Percentiles rank a stretch among this genome's conserved stretches.
Evolutionary conservation across 1,140 invertebrate genomes (phyloP).

Genomic region (Riptortus pedestris): DNA sequence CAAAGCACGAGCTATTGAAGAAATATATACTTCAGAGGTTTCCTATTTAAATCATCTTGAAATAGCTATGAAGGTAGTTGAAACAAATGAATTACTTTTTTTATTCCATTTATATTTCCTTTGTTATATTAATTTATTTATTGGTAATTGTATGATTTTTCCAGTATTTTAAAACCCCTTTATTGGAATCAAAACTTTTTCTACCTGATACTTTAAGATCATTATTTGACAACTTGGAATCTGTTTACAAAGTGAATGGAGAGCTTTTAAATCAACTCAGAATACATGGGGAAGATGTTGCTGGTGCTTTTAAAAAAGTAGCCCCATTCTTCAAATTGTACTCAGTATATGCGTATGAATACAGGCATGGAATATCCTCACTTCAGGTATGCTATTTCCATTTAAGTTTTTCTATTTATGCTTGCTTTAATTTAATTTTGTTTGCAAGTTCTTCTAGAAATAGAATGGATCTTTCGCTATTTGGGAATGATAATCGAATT

Average conservation of each 20-base stretch:
- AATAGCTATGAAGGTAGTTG: slow-evolving; percentile 48
- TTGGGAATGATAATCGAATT: too few species aligned
- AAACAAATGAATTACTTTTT: too few species aligned
- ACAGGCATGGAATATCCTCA: slow-evolving; percentile 42
- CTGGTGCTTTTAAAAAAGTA: slow-evolving; percentile 54
- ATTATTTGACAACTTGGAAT: slow-evolving; percentile 59
- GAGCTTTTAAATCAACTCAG: slow-evolving; percentile 54
- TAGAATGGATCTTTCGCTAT: too few species aligned
- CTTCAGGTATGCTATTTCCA: slow-evolving; percentile 31
- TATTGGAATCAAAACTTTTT: slow-evolving; percentile 48
- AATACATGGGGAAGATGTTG: slow-evolving; percentile 48
- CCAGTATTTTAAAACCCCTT: slow-evolving; percentile 55
- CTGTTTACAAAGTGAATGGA: slow-evolving; percentile 58
- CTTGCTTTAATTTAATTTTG: too few species aligned
- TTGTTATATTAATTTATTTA: slow-evolving; percentile 25
- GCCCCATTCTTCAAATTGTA: slow-evolving; percentile 70
- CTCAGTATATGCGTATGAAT: slow-evolving; percentile 65
- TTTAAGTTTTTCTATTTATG: background rate
- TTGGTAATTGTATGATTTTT: slow-evolving; percentile 28
- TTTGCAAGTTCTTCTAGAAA: too few species aligned
- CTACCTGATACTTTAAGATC: slow-evolving; percentile 44
- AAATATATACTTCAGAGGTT: slow-evolving; percentile 60
- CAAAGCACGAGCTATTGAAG: slow-evolving; percentile 47
- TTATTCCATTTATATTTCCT: too few species aligned
- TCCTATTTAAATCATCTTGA: slow-evolving; percentile 58